Conservation (phyloP, 2,113 vertebrate species). For the Ammodytes marinus region DNA sequence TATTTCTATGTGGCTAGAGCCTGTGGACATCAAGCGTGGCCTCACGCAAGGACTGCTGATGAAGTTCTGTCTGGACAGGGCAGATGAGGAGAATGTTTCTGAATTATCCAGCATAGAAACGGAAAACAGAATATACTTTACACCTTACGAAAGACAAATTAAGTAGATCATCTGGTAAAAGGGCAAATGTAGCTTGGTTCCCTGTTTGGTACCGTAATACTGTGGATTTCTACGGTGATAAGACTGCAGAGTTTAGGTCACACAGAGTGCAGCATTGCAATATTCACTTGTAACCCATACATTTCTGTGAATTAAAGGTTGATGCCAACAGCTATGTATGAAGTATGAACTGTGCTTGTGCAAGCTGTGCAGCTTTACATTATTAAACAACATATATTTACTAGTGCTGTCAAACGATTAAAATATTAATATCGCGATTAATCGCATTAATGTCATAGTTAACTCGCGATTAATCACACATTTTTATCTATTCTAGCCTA, state of each 20-base stretch:
- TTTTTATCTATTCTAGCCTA: too few relatives aligned
- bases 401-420: too few relatives aligned
- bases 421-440: too few relatives aligned
- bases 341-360: slow-evolving; percentile 6
- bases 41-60: slow-evolving; percentile 63
- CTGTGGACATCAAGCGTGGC: slow-evolving; percentile 67
- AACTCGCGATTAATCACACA: too few relatives aligned
- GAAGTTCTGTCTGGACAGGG: slow-evolving; percentile 64
- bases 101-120: slow-evolving; percentile 79
- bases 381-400: too few relatives aligned
- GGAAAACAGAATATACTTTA: slow-evolving; percentile 57
- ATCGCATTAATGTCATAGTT: too few relatives aligned
- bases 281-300: slow-evolving; percentile 37
- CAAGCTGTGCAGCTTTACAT: too few relatives aligned
- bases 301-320: slow-evolving; percentile 55
- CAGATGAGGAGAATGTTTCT: slow-evolving; percentile 69
- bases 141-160: slow-evolving; percentile 57
- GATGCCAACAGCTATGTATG: slow-evolving; percentile 23
- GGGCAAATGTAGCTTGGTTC: slow-evolving; percentile 59
- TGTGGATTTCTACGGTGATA: slow-evolving; percentile 74
- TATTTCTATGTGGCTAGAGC: slow-evolving; percentile 44
- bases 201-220: slow-evolving; percentile 66
- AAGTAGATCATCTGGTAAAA: slow-evolving; percentile 67
- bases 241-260: slow-evolving; percentile 59
- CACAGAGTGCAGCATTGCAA: slow-evolving; percentile 31